phyloP scores from a whole-genome alignment of 2,113 vertebrate species.

The Pygoscelis antarcticus region DNA sequence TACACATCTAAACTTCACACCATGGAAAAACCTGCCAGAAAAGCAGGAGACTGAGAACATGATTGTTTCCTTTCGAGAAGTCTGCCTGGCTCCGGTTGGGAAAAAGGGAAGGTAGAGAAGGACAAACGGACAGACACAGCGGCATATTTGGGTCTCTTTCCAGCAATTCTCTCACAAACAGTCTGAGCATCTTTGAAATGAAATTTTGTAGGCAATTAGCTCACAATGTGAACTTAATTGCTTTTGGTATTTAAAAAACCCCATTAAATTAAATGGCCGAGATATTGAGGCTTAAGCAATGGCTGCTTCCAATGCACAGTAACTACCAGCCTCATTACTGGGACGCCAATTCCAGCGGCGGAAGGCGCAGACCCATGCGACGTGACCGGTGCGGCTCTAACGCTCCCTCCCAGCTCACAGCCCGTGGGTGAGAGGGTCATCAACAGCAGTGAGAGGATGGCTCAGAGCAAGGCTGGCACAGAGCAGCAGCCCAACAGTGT shows the following conservation, averaged over 20 bases:
- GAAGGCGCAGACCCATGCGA: neutral
- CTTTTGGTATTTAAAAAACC: constrained; percentile 69
- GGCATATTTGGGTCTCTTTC: neutral
- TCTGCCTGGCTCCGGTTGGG: neutral
- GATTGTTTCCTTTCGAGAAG: neutral
- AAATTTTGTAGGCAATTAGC: constrained; percentile 71
- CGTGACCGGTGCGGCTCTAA: neutral
- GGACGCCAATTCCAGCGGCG: neutral
- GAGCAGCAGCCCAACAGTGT: neutral
- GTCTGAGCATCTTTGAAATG: constrained; percentile 56
- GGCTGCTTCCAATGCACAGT: constrained; percentile 55
- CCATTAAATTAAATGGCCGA: constrained; percentile 70
- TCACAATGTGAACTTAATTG: constrained; percentile 72
- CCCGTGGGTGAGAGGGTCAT: neutral
- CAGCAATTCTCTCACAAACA: constrained; percentile 58
- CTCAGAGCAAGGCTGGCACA: neutral
- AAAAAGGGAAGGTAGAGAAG: neutral
- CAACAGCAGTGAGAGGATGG: neutral
- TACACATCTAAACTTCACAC: neutral
- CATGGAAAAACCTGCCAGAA: neutral
- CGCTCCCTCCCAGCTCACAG: neutral
- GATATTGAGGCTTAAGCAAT: constrained; percentile 67
- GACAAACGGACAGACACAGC: neutral
- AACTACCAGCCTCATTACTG: constrained; percentile 52
- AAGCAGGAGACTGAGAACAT: neutral